Conservation (phyloP, 2,113 vertebrate genomes). For the Bettongia penicillata region DNA sequence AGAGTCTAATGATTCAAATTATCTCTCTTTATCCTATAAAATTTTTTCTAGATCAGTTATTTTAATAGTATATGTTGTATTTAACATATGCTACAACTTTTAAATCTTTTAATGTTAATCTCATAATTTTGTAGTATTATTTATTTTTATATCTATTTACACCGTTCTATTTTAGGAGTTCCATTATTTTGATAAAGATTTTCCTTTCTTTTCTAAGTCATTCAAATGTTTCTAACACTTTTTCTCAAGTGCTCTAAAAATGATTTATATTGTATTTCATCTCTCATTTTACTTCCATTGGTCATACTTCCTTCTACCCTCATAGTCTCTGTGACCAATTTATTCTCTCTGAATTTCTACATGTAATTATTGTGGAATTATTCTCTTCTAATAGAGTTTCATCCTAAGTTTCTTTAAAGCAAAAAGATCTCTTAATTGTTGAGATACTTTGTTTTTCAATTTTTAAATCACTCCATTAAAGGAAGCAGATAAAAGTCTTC, state of each 20-base stretch:
- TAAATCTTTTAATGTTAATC: background rate
- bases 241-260: background rate
- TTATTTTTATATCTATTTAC: background rate
- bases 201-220: background rate
- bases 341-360: background rate
- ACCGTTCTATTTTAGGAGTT: background rate
- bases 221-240: background rate
- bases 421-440: background rate
- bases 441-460: background rate
- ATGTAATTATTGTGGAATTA: background rate
- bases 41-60: background rate
- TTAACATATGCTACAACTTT: background rate
- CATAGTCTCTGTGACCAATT: background rate
- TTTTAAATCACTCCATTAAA: background rate
- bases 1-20: background rate
- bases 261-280: slow-evolving; percentile 34
- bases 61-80: background rate
- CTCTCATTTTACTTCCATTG: background rate
- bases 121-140: background rate
- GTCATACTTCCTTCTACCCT: background rate
- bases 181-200: background rate
- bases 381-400: background rate
- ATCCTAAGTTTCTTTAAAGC: background rate
- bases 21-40: no score
- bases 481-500: background rate